Percentiles rank a stretch among this genome's conserved stretches.
Evolutionary conservation across 2,113 vertebrate species (phyloP).

Genomic region (Prinia subflava): DNA sequence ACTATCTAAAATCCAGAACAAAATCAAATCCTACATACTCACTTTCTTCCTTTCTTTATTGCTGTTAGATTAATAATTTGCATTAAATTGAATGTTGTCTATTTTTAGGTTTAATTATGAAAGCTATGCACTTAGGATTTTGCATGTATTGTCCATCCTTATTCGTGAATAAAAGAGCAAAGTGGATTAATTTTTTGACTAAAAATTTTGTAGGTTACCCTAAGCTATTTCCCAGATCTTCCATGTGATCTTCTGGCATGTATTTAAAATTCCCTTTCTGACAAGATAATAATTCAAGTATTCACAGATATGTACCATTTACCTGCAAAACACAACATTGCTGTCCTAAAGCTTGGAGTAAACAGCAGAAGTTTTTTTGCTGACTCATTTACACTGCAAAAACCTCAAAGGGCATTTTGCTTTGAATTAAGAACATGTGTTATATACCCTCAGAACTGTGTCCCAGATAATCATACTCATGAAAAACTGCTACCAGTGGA

Average conservation of each 20-base stretch:
- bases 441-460: neutral
- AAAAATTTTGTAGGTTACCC: neutral
- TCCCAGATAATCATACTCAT: neutral
- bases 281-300: neutral
- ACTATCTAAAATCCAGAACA: neutral
- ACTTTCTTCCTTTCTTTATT: neutral
- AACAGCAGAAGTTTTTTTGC: neutral
- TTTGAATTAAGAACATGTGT: neutral
- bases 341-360: neutral
- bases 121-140: neutral
- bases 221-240: neutral
- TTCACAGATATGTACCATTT: neutral
- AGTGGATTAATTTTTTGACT: neutral
- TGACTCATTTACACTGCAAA: neutral
- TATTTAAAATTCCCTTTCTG: neutral
- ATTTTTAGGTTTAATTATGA: neutral
- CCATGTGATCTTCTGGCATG: neutral
- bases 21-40: rapidly evolving
- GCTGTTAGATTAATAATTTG: neutral
- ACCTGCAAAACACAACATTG: neutral
- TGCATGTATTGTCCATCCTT: neutral
- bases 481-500: neutral
- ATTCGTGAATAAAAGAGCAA: neutral
- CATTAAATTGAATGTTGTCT: neutral
- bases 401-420: neutral